Evolutionary conservation across 2,797 vertebrate species (phyloP), one percentile per base, ranked within the genome.

Genomic region (Intellagama lesueurii): DNA sequence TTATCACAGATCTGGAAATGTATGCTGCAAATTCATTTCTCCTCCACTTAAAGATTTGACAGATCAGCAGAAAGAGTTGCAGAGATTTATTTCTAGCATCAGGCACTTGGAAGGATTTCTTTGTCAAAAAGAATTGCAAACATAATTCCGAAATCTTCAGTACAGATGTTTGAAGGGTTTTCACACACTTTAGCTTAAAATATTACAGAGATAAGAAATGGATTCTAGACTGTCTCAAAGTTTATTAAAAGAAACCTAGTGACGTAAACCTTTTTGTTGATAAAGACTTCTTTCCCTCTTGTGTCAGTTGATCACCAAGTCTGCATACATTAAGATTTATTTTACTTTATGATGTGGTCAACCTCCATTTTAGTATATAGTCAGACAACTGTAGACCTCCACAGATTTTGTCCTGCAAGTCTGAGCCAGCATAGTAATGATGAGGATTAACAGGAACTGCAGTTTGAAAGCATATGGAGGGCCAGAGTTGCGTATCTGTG

Each of bases 1-100:
- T 91, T 91, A 90, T 68, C 83, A 81, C 76, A 82, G 89, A 93
- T 83, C 82, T 24, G 78, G 81, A 91, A 82, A 85, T 60, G 1
- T 49, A 2, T 85, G 28, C n/a, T 52, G 69, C 35, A 44, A 75
- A 82, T 90, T 90, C 0, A 30, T 89, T 92, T 92, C 77, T 60
- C n/a, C 87, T 92, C 91, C 88, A 49, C 70, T 86, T 91, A 16
- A 19, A 19, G 76, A 80, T 86, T 86, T 70, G n/a, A 91, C 87
- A 88, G 26, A 87, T 26, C 56, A 83, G 44, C 86, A 88, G 95
- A 93, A 90, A 44, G 35, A 68, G 7, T 81, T 79, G 47, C 24
- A 75, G n/a, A 76, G 24, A 49, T 49, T 70, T 49, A 49, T 66
- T 64, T 7, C 47, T 78, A 47, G 28, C 32, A 30, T 17, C 19